These are phyloP conservation scores for Folsomia candida DNA, from an alignment of 2,888 invertebrate species.

Conservation along the genomic window DNA sequence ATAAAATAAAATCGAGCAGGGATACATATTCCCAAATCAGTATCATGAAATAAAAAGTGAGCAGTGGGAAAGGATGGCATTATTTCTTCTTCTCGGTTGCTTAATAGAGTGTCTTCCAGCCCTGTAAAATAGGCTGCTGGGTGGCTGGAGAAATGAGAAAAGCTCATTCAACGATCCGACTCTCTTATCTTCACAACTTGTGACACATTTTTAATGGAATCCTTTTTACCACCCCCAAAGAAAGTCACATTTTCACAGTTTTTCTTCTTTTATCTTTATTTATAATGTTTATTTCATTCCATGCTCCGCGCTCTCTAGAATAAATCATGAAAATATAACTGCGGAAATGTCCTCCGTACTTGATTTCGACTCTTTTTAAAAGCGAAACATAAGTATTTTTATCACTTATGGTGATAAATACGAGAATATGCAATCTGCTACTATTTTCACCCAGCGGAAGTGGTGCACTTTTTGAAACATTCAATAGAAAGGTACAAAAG, in stretches of 20 bases:
- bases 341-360: too few species aligned
- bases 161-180: conserved; percentile 28
- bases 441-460: too few species aligned
- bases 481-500: too few species aligned
- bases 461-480: too few species aligned
- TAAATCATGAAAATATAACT: not conserved
- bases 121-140: not conserved
- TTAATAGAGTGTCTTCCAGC: not conserved
- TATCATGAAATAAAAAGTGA: not conserved
- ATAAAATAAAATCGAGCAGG: too few species aligned
- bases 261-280: not conserved
- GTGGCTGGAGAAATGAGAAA: not conserved
- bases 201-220: conserved; percentile 46
- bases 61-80: not conserved
- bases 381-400: too few species aligned
- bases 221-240: conserved; percentile 15
- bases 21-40: too few species aligned
- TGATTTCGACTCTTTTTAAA: too few species aligned
- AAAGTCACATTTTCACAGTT: not conserved
- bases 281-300: too few species aligned
- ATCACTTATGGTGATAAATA: too few species aligned
- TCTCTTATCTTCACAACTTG: conserved; percentile 41
- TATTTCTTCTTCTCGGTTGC: not conserved
- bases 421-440: too few species aligned
- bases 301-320: not conserved